Conservation (phyloP, 2,797 vertebrate genomes). For the Alauda arvensis region DNA sequence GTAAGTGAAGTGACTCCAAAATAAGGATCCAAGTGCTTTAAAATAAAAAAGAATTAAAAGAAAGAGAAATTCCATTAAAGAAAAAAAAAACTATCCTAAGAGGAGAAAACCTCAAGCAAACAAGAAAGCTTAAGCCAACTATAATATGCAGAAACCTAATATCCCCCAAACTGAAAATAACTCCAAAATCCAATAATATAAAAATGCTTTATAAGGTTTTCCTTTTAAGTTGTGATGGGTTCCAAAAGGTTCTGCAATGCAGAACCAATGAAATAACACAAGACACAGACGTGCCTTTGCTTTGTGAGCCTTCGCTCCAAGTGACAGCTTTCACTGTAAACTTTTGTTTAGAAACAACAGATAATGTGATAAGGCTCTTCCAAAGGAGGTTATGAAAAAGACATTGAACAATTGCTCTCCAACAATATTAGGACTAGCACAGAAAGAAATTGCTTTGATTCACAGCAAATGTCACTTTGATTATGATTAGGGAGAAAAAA, state of each 20-base stretch:
- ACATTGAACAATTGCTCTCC: slow-evolving; percentile 19
- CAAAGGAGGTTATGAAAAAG: slow-evolving; percentile 43
- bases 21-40: slow-evolving; percentile 45
- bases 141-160: slow-evolving; percentile 51
- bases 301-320: neutral
- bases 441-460: slow-evolving; percentile 8
- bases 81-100: neutral
- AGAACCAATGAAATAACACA: slow-evolving; percentile 1
- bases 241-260: slow-evolving; percentile 43
- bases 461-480: neutral
- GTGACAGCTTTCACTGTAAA: slow-evolving; percentile 36
- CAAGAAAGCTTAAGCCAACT: slow-evolving; percentile 42
- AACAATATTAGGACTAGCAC: slow-evolving; percentile 3
- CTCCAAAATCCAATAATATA: slow-evolving; percentile 55
- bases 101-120: slow-evolving; percentile 53
- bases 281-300: neutral
- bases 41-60: slow-evolving; percentile 17
- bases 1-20: slow-evolving; percentile 59
- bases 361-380: slow-evolving; percentile 38
- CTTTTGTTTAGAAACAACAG: slow-evolving; percentile 50
- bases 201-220: slow-evolving; percentile 50
- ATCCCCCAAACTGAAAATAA: slow-evolving; percentile 51
- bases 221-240: neutral
- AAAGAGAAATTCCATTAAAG: neutral
- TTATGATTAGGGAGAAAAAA: neutral